These are phyloP conservation scores for Pseudachorutes palmiensis DNA, from an alignment of 1,140 invertebrate species.

Conservation along the genomic window DNA sequence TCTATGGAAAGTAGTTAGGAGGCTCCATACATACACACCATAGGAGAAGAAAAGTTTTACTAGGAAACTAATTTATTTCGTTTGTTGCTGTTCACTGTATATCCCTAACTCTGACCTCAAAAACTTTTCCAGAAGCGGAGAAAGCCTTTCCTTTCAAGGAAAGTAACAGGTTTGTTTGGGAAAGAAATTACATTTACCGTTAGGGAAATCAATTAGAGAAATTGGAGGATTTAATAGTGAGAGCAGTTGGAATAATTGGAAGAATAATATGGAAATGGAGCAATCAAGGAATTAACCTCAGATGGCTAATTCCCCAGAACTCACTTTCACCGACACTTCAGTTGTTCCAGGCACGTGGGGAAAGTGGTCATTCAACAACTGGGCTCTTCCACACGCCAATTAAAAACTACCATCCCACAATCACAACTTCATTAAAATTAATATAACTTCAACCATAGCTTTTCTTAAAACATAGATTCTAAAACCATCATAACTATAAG, in stretches of 20 bases:
- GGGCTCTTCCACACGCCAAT: no score
- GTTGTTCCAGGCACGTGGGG: no score
- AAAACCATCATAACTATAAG: no score
- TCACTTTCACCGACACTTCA: slow-evolving; percentile 6
- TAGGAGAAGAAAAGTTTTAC: background rate
- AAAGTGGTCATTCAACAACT: no score
- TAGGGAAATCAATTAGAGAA: background rate
- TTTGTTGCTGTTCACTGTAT: background rate
- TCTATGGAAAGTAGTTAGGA: background rate
- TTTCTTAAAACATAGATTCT: no score
- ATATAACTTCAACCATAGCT: no score
- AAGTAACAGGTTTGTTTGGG: background rate
- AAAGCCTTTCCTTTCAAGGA: background rate
- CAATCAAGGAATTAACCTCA: slow-evolving; percentile 3
- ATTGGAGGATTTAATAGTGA: background rate
- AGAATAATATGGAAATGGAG: background rate
- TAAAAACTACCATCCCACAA: no score
- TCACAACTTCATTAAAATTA: no score
- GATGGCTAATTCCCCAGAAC: slow-evolving; percentile 5
- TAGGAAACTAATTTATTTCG: background rate
- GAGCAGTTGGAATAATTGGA: background rate
- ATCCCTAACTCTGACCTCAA: background rate
- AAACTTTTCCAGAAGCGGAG: background rate
- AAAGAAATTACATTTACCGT: no score
- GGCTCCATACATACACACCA: no score